Evolutionary conservation across 2,797 vertebrate species (phyloP).

Genomic region (Pipistrellus pygmaeus): DNA sequence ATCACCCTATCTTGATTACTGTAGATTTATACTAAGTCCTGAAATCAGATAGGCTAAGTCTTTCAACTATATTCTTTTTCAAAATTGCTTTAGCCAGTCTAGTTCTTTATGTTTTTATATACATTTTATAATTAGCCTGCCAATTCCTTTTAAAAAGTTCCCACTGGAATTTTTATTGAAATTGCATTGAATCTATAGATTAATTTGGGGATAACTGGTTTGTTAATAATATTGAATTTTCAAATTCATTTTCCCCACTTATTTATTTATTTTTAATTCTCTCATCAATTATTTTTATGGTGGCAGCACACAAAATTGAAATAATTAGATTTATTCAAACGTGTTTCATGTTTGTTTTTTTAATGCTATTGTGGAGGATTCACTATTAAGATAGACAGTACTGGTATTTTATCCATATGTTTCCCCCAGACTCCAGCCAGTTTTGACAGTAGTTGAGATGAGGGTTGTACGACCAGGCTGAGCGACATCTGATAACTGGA

Average conservation of each 20-base stretch:
- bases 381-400: background rate
- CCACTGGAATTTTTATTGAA: conserved; percentile 38
- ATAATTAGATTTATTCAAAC: background rate
- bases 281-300: background rate
- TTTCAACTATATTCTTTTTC: background rate
- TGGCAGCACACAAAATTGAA: background rate
- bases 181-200: conserved; percentile 45
- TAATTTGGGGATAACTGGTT: conserved; percentile 12
- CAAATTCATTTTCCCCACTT: conserved; percentile 24
- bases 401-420: background rate
- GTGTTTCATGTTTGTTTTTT: background rate
- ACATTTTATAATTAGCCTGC: conserved; percentile 1
- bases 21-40: background rate
- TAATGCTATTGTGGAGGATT: background rate
- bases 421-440: background rate
- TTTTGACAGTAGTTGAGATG: background rate
- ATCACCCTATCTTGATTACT: background rate
- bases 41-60: background rate
- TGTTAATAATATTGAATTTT: conserved; percentile 60
- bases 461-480: background rate
- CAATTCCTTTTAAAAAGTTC: background rate
- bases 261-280: background rate
- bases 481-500: background rate
- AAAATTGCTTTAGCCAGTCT: conserved; percentile 10
- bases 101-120: background rate